Base-by-base conservation (phyloP, 2,113 vertebrate species). In the Chaetura pelagica region DNA sequence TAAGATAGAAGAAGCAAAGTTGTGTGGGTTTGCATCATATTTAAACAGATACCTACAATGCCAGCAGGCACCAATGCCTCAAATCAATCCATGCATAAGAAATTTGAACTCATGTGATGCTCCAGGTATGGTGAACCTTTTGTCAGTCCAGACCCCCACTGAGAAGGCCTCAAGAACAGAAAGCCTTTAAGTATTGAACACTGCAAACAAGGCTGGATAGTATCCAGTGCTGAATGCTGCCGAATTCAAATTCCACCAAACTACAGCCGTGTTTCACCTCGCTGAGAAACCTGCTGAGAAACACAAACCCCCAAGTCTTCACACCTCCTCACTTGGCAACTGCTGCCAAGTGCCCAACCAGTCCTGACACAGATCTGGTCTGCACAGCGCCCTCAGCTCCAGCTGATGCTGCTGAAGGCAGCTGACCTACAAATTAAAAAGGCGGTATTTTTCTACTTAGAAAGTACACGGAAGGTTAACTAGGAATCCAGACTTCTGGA, bases 91-190 rank as follows among this genome's bases (percentile, higher is more conserved):
- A 32, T 5, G 35, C 26, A 58, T 49, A 76, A 75, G 72, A 54
- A 55, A 2, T 11, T 3, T 66, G 15, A 85, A 44, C 30, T 72
- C 30, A 5, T 1, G 0, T 12, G 22, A 51, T 1, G 3, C 23
- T 44, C 14, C 44, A 40, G 55, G 71, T 68, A 44, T 2, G 27
- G 20, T 20, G 17, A 85, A 58, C 13, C n/a, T 73, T 58, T 73
- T 40, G 46, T 69, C 34, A 57, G 71, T 11, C 23, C 49, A 55
- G 64, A 38, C 22, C 12, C 44, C 14, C 44, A 51, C 44, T 9
- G n/a, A 79, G 54, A 74, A 46, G 38, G 40, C 15, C 0, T 55
- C 15, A 30, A 76, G 19, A 62, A 79, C 38, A 69, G 46, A 68
- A 6, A 38, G 24, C 16, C 11, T 0, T 0, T 20, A 93, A 66